Conservation (phyloP, 1,140 invertebrate genomes). For the Frieseomelitta varia region DNA sequence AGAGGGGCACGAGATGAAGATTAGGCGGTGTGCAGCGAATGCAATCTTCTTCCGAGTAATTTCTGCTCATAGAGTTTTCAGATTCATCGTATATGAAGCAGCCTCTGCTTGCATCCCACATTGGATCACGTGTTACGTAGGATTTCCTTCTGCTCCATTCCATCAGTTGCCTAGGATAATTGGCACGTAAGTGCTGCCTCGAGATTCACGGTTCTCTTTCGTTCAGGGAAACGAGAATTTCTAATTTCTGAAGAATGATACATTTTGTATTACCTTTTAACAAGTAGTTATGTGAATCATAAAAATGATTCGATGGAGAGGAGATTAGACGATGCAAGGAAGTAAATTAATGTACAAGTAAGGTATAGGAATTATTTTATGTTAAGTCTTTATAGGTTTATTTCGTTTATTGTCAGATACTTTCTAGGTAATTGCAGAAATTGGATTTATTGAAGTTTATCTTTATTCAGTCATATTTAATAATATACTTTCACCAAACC, state of each 20-base stretch:
- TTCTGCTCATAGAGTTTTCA: conserved; percentile 49
- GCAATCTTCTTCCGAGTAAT: conserved; percentile 42
- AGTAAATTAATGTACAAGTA: too few species aligned
- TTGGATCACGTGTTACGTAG: neutral
- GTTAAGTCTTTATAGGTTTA: neutral
- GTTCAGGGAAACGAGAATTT: neutral
- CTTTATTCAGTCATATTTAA: too few species aligned
- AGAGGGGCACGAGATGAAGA: conserved; percentile 25
- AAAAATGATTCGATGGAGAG: neutral
- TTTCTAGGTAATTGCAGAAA: neutral
- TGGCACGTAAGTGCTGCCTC: neutral
- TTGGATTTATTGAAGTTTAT: neutral
- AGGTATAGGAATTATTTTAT: neutral
- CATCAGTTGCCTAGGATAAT: conserved; percentile 12
- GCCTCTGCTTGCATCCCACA: conserved; percentile 20
- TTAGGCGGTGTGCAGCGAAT: conserved; percentile 6
- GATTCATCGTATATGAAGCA: conserved; percentile 38
- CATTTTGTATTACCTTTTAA: neutral
- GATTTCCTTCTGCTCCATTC: conserved; percentile 27
- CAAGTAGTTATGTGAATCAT: neutral
- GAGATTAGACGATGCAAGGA: too few species aligned
- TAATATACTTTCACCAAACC: too few species aligned
- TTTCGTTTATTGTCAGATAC: neutral
- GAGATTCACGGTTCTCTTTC: neutral
- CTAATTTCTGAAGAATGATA: neutral